A percentile compares a stretch with the other conserved stretches of the same genome.
Conservation (phyloP, 2,113 vertebrate genomes). For the Poecilia latipinna region DNA sequence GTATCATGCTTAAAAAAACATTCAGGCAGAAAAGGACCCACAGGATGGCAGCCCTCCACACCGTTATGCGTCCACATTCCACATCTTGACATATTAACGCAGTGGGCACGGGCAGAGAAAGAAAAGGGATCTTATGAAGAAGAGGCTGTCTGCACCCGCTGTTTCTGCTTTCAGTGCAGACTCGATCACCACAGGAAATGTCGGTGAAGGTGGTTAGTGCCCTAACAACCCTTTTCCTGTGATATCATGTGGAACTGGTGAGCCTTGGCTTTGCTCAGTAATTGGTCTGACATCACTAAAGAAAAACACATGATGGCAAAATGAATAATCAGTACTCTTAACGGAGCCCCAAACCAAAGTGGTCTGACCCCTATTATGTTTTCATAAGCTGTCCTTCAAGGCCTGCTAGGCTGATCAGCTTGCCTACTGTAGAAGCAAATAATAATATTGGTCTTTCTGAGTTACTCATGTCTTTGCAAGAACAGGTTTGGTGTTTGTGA, state of each 20-base stretch:
- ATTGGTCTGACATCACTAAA: conserved; percentile 46
- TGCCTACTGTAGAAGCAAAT: conserved; percentile 5
- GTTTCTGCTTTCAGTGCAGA: conserved; percentile 22
- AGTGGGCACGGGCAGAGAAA: conserved; percentile 7
- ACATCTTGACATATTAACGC: conserved; percentile 6
- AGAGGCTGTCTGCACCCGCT: not conserved
- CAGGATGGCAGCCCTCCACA: conserved; percentile 6
- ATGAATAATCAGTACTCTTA: conserved; percentile 22
- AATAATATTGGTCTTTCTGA: conserved; percentile 32
- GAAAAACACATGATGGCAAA: conserved; percentile 44
- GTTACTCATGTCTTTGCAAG: conserved; percentile 6
- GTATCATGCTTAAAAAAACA: conserved; percentile 41
- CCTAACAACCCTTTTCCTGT: conserved; percentile 68
- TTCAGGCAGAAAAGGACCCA: conserved; percentile 10
- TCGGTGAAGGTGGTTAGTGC: conserved; percentile 22
- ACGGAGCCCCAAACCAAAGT: conserved; percentile 14
- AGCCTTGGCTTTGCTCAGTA: conserved; percentile 36
- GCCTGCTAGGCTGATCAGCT: not conserved
- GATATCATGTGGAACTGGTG: conserved; percentile 34
- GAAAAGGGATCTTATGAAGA: not conserved
- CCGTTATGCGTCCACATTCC: conserved; percentile 16
- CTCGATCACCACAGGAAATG: conserved; percentile 48
- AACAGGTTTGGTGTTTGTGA: conserved; percentile 3
- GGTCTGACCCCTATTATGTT: conserved; percentile 20
- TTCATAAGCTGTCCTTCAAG: conserved; percentile 4